Percentiles rank a stretch among this genome's conserved stretches.
Conservation (phyloP, 2,797 vertebrate genomes). For the Micropoecilia bifurca region DNA sequence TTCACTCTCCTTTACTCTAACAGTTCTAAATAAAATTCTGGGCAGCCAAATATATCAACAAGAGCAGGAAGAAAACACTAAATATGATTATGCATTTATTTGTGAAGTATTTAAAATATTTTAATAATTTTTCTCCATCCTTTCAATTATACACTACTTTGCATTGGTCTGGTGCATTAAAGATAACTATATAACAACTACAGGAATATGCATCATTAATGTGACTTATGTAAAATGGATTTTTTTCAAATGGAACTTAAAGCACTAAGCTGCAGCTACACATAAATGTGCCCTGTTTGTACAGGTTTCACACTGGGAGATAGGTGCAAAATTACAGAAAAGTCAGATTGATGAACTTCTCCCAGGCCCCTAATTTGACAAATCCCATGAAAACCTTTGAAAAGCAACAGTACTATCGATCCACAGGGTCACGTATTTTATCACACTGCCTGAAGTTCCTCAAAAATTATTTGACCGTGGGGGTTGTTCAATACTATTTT, state of each 20-base stretch:
- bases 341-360: conserved; percentile 89
- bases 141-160: background rate
- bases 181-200: background rate
- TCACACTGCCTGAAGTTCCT: conserved; percentile 94
- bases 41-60: background rate
- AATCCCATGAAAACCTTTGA: conserved; percentile 93
- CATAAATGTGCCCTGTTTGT: conserved; percentile 16
- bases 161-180: background rate
- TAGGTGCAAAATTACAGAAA: conserved; percentile 61
- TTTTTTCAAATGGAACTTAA: background rate
- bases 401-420: conserved; percentile 96
- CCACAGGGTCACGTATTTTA: conserved; percentile 94
- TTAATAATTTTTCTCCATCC: background rate
- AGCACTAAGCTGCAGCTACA: background rate
- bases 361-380: conserved; percentile 91
- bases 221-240: background rate
- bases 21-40: background rate
- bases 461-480: conserved; percentile 92
- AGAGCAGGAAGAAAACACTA: background rate
- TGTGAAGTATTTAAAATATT: background rate
- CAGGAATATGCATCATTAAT: background rate
- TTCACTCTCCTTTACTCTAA: background rate
- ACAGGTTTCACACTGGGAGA: conserved; percentile 29
- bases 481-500: conserved; percentile 97
- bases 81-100: background rate